Evolutionary conservation across 2,113 vertebrate genomes (phyloP).

Genomic region (Bubo scandiacus): DNA sequence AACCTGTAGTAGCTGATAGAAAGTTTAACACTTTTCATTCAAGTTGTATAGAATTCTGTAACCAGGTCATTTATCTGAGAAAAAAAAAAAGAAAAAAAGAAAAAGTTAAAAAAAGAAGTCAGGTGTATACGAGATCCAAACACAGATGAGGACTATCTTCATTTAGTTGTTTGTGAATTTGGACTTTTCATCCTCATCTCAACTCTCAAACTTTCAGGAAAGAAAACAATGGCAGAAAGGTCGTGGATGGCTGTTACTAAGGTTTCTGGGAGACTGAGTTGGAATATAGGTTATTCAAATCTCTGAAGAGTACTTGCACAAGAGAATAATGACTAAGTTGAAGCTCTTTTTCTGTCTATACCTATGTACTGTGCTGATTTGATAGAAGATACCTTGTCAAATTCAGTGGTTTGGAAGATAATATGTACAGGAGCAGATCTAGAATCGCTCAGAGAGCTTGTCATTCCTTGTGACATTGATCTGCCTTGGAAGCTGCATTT

Average conservation of each 20-base stretch:
- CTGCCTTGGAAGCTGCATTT: background rate
- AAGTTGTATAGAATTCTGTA: background rate
- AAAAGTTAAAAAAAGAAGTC: background rate
- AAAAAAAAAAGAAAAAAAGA: background rate
- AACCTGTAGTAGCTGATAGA: background rate
- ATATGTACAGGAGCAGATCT: background rate
- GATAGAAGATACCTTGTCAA: background rate
- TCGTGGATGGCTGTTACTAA: background rate
- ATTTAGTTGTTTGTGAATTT: background rate
- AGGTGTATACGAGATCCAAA: background rate
- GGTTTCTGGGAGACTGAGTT: background rate
- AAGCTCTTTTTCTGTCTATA: background rate
- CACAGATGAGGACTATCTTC: background rate
- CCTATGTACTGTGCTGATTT: background rate
- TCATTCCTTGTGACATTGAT: background rate
- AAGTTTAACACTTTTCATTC: conserved; percentile 25
- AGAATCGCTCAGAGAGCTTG: background rate
- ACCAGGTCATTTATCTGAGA: background rate
- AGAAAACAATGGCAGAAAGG: background rate
- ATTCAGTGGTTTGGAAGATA: background rate
- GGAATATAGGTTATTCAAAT: background rate
- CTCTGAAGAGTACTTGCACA: background rate
- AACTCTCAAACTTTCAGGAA: background rate
- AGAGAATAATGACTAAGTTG: background rate
- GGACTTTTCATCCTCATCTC: background rate